Percentiles rank a stretch among this genome's conserved stretches.
Conservation (phyloP, 2,113 vertebrate genomes). For the Amblyornis subalaris region DNA sequence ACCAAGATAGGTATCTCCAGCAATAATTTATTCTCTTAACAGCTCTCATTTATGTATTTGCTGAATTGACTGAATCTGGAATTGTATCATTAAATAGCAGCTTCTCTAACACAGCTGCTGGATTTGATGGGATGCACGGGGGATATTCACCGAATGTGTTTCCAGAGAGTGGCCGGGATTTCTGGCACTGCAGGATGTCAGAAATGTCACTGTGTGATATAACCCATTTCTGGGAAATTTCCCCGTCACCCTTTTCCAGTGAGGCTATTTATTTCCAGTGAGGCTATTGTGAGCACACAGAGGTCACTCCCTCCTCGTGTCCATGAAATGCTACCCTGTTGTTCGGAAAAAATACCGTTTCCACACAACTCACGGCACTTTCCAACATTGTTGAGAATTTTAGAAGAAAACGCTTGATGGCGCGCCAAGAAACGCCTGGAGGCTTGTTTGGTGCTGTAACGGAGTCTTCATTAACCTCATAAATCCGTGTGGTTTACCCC, state of each 20-base stretch:
- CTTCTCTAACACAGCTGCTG: neutral
- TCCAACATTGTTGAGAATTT: accelerated
- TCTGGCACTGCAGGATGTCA: neutral
- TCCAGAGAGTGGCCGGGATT: accelerated
- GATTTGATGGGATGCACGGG: accelerated
- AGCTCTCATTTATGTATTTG: neutral
- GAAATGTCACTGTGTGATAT: accelerated
- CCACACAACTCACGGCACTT: neutral
- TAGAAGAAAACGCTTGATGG: neutral
- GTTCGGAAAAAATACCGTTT: accelerated
- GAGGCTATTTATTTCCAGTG: neutral
- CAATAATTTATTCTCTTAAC: neutral
- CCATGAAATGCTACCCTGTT: accelerated
- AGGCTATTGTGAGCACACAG: accelerated
- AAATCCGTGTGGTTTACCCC: accelerated
- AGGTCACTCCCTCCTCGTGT: neutral
- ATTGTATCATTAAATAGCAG: neutral
- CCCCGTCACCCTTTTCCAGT: neutral
- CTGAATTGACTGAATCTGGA: neutral
- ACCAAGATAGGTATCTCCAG: too few relatives aligned
- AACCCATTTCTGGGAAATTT: neutral
- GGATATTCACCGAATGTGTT: accelerated
- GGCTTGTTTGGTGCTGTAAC: accelerated
- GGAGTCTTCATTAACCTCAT: accelerated
- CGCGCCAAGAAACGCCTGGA: accelerated